A percentile compares a stretch with the other conserved stretches of the same genome.
These are phyloP conservation scores for Acanthis flammea DNA, from an alignment of 2,797 vertebrate genomes.

Conservation along the genomic window DNA sequence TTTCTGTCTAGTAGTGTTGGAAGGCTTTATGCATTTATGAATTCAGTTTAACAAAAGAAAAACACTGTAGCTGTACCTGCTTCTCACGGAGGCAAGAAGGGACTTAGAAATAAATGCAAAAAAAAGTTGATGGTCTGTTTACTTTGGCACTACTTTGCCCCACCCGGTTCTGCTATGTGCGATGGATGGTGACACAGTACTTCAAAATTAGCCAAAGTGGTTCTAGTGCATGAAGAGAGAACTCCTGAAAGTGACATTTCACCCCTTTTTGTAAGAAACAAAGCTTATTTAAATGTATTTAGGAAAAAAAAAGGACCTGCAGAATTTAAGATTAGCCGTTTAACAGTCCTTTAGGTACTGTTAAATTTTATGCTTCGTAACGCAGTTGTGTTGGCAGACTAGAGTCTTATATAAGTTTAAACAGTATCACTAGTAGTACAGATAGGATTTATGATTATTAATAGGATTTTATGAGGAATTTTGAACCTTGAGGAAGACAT, in stretches of 20 bases:
- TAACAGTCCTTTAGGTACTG: background rate
- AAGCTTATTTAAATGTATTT: too few relatives aligned
- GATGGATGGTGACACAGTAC: background rate
- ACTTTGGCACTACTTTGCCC: background rate
- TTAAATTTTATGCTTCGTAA: background rate
- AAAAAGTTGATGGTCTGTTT: background rate
- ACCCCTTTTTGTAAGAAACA: background rate
- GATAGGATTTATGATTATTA: background rate
- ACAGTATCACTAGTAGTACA: background rate
- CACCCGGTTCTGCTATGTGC: background rate
- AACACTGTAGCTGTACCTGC: background rate
- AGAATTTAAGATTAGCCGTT: background rate
- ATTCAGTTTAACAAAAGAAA: background rate
- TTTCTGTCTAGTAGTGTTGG: background rate
- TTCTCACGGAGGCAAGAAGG: background rate
- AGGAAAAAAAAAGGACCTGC: too few relatives aligned
- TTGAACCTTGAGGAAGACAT: background rate
- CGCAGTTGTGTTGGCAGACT: background rate
- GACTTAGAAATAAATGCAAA: background rate
- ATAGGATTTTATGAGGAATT: background rate
- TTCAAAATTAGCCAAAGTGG: background rate
- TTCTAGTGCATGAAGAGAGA: background rate
- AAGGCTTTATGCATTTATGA: background rate
- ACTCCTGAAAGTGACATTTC: background rate
- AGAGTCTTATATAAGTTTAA: background rate